These are phyloP conservation scores for Pseudorhombus dupliciocellatus DNA, from an alignment of 2,113 vertebrate species.

Conservation along the genomic window DNA sequence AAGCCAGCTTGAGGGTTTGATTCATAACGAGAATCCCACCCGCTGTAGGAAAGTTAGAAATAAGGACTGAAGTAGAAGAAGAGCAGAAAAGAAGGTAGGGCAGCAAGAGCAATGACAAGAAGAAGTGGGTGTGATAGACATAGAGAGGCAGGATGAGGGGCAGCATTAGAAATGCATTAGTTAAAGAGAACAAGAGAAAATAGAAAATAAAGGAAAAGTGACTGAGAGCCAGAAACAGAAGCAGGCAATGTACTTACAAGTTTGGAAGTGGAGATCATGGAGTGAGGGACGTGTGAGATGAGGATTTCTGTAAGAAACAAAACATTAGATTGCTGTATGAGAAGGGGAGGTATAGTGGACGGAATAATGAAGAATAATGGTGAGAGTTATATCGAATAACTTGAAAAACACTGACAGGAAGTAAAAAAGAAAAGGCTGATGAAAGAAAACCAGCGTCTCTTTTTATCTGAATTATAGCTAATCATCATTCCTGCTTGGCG, in stretches of 20 bases:
- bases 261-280: constrained; percentile 2
- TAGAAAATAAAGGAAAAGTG: background rate
- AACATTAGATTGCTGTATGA: background rate
- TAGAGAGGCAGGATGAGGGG: background rate
- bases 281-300: background rate
- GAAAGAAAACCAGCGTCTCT: background rate
- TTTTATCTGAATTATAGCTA: background rate
- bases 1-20: background rate
- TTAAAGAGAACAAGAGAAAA: background rate
- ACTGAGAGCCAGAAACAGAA: background rate
- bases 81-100: background rate
- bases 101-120: background rate
- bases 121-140: background rate
- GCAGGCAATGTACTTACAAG: background rate
- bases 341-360: background rate
- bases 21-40: background rate
- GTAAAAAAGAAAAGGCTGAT: background rate
- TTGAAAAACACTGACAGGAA: background rate
- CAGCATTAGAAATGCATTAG: constrained; percentile 13
- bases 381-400: constrained; percentile 6
- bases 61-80: background rate
- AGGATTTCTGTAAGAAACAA: constrained; percentile 9
- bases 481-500: constrained; percentile 10
- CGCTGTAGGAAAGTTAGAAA: constrained; percentile 9
- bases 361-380: constrained; percentile 23